These are phyloP conservation scores for Petrolisthes cinctipes DNA, from an alignment of 2,888 invertebrate genomes.

Conservation along the genomic window DNA sequence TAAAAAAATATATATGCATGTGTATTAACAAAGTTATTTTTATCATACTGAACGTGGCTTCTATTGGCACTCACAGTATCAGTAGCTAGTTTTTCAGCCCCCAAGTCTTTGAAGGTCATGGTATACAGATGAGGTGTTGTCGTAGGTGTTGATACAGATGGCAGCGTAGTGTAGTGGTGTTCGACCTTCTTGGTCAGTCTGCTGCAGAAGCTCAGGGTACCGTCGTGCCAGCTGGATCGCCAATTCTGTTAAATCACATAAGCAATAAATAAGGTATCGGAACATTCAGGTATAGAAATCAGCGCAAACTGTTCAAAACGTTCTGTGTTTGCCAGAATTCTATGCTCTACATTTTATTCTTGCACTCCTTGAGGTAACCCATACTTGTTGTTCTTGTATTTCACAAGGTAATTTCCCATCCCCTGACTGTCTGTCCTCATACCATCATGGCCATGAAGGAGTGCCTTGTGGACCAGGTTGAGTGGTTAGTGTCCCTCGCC, in stretches of 20 bases:
- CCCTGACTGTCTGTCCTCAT: constrained; percentile 67
- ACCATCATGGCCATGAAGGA: constrained; percentile 81
- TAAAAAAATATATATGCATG: too few species aligned
- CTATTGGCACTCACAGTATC: constrained; percentile 79
- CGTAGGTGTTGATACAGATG: constrained; percentile 75
- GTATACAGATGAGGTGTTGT: constrained; percentile 74
- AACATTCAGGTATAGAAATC: too few species aligned
- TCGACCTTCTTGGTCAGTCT: constrained; percentile 70
- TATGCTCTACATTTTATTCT: too few species aligned
- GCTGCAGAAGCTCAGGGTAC: constrained; percentile 88
- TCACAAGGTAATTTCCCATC: too few species aligned
- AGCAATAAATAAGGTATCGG: too few species aligned
- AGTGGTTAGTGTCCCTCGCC: constrained; percentile 80
- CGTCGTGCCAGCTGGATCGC: constrained; percentile 78
- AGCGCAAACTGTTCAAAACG: too few species aligned
- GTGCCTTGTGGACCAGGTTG: constrained; percentile 84
- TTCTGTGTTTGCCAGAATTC: not conserved
- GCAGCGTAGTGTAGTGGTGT: constrained; percentile 72
- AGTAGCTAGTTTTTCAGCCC: constrained; percentile 83
- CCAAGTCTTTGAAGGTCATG: constrained; percentile 85
- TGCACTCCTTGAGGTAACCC: too few species aligned
- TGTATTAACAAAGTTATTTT: too few species aligned
- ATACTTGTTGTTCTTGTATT: too few species aligned
- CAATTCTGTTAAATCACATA: constrained; percentile 48
- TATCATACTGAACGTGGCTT: too few species aligned